A percentile compares a stretch with the other conserved stretches of the same genome.
Evolutionary conservation across 1,140 invertebrate genomes (phyloP).

Genomic region (Macrobrachium rosenbergii): DNA sequence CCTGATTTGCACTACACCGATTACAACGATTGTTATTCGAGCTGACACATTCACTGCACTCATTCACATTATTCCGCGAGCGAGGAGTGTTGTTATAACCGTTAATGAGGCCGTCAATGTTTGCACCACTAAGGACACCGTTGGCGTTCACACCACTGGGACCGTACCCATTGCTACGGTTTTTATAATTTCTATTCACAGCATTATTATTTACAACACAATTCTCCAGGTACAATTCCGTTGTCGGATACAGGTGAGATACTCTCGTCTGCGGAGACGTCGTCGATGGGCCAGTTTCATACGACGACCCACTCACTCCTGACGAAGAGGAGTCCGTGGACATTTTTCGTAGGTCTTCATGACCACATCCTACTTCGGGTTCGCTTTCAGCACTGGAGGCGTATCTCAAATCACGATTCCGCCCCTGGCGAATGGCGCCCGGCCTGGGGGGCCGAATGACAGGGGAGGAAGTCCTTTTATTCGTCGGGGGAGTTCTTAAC

Average conservation of each 20-base stretch:
- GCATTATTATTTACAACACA: slow-evolving; percentile 35
- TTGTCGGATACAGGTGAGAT: neutral
- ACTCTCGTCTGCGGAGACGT: no score
- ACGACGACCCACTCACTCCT: slow-evolving; percentile 44
- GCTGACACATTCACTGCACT: slow-evolving; percentile 19
- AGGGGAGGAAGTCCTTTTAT: neutral
- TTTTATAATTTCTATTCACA: slow-evolving; percentile 33
- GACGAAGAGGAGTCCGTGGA: slow-evolving; percentile 51
- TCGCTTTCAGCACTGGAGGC: slow-evolving; percentile 13
- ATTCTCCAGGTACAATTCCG: neutral
- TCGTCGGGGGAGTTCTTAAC: neutral
- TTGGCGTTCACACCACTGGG: neutral
- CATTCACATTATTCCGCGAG: slow-evolving; percentile 22
- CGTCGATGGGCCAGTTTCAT: neutral
- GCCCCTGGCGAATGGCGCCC: neutral
- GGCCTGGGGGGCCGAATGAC: neutral
- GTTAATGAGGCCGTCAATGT: neutral
- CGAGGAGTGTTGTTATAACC: slow-evolving; percentile 18
- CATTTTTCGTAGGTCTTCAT: slow-evolving; percentile 32
- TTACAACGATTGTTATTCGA: neutral
- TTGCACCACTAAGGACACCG: neutral
- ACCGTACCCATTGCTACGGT: slow-evolving; percentile 15
- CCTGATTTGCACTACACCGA: neutral
- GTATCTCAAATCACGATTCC: neutral
- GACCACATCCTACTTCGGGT: slow-evolving; percentile 23